phyloP scores from a whole-genome alignment of 2,113 vertebrate species.

The Scortum barcoo region DNA sequence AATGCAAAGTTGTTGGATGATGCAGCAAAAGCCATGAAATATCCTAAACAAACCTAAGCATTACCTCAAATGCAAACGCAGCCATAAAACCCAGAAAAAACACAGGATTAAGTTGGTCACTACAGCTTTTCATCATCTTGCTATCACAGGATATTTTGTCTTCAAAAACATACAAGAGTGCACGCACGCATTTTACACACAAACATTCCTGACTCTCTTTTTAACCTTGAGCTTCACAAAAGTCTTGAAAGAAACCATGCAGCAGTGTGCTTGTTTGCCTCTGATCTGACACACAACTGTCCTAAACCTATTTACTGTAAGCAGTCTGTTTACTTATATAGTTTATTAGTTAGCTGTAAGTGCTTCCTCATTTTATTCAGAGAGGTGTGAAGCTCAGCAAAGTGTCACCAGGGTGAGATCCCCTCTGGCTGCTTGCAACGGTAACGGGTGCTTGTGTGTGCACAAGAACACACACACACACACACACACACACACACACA shows the following conservation, averaged over 20 bases:
- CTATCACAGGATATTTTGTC: slow-evolving; percentile 18
- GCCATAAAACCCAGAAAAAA: background rate
- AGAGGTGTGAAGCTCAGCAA: slow-evolving; percentile 69
- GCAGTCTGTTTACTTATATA: slow-evolving; percentile 39
- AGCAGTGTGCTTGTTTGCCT: slow-evolving; percentile 36
- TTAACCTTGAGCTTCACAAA: slow-evolving; percentile 6
- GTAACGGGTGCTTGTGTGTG: slow-evolving; percentile 41
- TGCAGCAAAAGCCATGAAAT: background rate
- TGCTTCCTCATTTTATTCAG: slow-evolving; percentile 78
- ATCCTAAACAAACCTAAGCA: slow-evolving; percentile 12
- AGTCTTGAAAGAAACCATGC: slow-evolving; percentile 18
- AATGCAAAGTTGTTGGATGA: background rate
- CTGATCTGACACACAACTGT: slow-evolving; percentile 46
- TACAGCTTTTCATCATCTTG: background rate
- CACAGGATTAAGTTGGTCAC: background rate
- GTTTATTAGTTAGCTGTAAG: slow-evolving; percentile 70
- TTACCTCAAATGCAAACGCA: background rate
- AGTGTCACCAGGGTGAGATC: slow-evolving; percentile 72
- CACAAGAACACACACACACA: slow-evolving; percentile 1
- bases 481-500: slow-evolving; percentile 12
- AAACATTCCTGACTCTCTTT: slow-evolving; percentile 24
- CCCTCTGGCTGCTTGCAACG: slow-evolving; percentile 36
- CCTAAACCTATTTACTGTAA: slow-evolving; percentile 44
- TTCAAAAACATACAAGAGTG: background rate
- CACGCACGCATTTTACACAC: no score